Percentiles rank a stretch among this genome's conserved stretches.
phyloP scores from a whole-genome alignment of 2,113 vertebrate genomes.

The Gopherus evgoodei region DNA sequence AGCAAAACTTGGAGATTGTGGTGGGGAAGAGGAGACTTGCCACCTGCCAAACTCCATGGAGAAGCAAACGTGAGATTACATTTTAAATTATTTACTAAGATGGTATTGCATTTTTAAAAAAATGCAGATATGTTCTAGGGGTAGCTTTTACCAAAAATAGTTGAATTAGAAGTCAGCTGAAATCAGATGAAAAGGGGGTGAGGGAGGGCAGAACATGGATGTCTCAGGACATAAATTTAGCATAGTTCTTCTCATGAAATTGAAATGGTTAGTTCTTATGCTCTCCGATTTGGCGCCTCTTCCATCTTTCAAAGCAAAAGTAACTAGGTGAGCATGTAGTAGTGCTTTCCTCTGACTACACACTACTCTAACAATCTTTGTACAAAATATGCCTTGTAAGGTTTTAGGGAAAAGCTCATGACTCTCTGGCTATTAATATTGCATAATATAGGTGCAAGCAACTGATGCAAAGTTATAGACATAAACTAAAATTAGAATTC shows the following conservation, averaged over 20 bases:
- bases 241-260: not conserved
- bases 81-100: not conserved
- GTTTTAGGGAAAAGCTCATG: not conserved
- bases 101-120: not conserved
- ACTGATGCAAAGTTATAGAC: not conserved
- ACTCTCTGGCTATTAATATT: not conserved
- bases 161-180: not conserved
- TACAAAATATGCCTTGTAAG: not conserved
- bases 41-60: not conserved
- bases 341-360: not conserved
- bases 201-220: not conserved
- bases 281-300: not conserved
- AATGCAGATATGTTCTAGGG: not conserved
- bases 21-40: not conserved
- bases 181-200: not conserved
- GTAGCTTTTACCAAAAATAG: not conserved
- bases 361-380: not conserved
- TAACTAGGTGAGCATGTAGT: not conserved
- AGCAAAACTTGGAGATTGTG: not conserved
- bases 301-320: not conserved
- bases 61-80: not conserved
- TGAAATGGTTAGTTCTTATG: not conserved
- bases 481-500: too few species aligned
- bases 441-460: not conserved
- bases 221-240: not conserved